Percentiles rank a stretch among this genome's conserved stretches.
Evolutionary conservation across 1,140 invertebrate species (phyloP).

Genomic region (Forficula auricularia): DNA sequence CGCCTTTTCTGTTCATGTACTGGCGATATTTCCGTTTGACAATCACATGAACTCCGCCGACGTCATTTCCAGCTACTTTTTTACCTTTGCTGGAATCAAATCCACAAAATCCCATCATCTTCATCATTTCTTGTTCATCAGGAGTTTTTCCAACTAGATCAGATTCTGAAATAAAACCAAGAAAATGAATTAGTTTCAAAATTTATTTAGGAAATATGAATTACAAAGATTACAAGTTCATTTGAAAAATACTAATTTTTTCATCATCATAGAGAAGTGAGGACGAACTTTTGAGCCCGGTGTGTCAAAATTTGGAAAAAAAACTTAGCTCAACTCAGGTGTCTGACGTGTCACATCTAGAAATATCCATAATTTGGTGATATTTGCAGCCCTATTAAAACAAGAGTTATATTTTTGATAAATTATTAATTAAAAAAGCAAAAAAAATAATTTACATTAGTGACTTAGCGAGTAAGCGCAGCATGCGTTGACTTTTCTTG

Average conservation of each 20-base stretch:
- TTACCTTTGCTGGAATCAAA: slow-evolving; percentile 93
- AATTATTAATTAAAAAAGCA: too few species aligned
- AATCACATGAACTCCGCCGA: slow-evolving; percentile 82
- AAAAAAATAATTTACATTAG: too few species aligned
- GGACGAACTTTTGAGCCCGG: not conserved
- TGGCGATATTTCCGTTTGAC: slow-evolving; percentile 93
- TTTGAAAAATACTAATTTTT: not conserved
- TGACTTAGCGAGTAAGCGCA: too few species aligned
- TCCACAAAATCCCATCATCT: slow-evolving; percentile 86
- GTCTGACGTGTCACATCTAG: too few species aligned
- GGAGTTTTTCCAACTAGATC: slow-evolving; percentile 65
- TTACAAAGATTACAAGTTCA: slow-evolving; percentile 1
- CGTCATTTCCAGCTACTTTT: slow-evolving; percentile 84
- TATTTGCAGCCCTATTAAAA: too few species aligned
- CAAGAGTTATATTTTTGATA: too few species aligned
- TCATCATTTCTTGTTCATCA: slow-evolving; percentile 92
- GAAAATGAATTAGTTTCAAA: slow-evolving; percentile 3
- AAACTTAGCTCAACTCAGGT: too few species aligned
- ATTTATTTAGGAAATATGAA: slow-evolving; percentile 1
- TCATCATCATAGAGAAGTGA: not conserved
- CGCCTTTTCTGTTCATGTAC: slow-evolving; percentile 98
- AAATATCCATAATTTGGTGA: too few species aligned
- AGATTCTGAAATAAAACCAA: slow-evolving; percentile 30
- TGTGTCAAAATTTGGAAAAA: not conserved
- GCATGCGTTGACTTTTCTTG: too few species aligned